Evolutionary conservation across 2,797 vertebrate genomes (phyloP), one percentile per base, ranked within the genome.

Genomic region (Sebastes flavidus): DNA sequence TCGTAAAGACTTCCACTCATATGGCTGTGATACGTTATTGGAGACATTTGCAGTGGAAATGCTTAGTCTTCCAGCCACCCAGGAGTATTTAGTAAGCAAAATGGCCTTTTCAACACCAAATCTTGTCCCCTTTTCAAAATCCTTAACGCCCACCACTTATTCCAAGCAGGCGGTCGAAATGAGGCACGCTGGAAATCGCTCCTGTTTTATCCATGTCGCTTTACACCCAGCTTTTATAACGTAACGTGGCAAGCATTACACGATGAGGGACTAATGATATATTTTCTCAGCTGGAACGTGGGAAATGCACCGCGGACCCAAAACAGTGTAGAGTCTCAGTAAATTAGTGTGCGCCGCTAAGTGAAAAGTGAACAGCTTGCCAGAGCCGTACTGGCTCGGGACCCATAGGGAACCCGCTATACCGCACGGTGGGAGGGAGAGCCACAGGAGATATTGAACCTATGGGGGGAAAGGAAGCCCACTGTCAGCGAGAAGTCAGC

Each of bases 251-350:
- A 96, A 94, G 89, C 93, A 94, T 96, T 94, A 96, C 93, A 95
- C 88, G 82, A 92, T 88, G 86, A 94, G 92, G 90, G 90, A 92
- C 93, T 95, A 96, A 95, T 95, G 90, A 95, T 96, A 95, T 96
- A 96, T 96, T 96, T 96, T 95, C 93, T 96, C 94, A 96, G 95
- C 95, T 96, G 95, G 90, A 95, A 90, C 86, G 83, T 91, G 90
- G 91, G 91, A 94, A 95, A 92, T 87, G 87, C 83, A 88, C 91
- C 91, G 88, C 83, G 83, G 89, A 92, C 89, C 91, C 80, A 75
- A 90, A 89, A 90, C 93, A 91, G 95, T 94, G 93, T 94, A 89
- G 86, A 92, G 94, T 95, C 95, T 95, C 94, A 91, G 91, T 94
- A 95, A 96, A 95, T 95, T 92, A 95, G 94, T 87, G 90, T 77